phyloP scores from a whole-genome alignment of 2,113 vertebrate species.

The Erythrocercus mccallii region DNA sequence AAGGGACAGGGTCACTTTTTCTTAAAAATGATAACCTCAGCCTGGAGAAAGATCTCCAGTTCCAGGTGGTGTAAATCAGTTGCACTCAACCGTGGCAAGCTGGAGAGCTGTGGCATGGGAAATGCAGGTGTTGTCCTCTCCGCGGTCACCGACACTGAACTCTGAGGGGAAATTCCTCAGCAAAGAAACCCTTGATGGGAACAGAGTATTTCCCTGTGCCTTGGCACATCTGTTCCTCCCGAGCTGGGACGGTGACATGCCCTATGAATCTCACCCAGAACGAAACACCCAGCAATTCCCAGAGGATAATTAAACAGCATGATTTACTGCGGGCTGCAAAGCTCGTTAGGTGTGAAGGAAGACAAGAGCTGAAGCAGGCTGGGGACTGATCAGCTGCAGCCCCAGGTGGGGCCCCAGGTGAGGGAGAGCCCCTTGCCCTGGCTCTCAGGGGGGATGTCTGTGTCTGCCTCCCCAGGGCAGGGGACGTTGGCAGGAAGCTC shows the following conservation, averaged over 20 bases:
- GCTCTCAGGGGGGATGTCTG: not conserved
- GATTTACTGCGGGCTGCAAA: not conserved
- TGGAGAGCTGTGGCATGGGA: conserved; percentile 11
- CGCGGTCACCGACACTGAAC: not conserved
- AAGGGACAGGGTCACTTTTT: not conserved
- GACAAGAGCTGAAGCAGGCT: not conserved
- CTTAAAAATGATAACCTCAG: not conserved
- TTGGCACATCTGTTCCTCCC: not conserved
- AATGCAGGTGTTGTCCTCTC: not conserved
- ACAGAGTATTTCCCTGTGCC: not conserved
- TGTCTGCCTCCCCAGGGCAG: not conserved
- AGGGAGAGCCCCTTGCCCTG: not conserved
- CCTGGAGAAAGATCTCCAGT: not conserved
- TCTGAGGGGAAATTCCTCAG: not conserved
- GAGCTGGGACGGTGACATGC: not conserved
- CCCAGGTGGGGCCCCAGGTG: not conserved
- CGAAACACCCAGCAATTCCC: not conserved
- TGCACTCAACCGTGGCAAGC: not conserved
- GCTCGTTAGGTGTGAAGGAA: not conserved
- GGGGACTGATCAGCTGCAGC: not conserved
- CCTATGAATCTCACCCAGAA: not conserved
- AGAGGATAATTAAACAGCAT: not conserved
- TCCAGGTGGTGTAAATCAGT: conserved; percentile 21
- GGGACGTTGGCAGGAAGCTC: conserved; percentile 41
- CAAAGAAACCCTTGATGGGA: not conserved